Evolutionary conservation across 2,888 invertebrate genomes (phyloP), one percentile per base, ranked within the genome.

Genomic region (Pyrrhia umbra): DNA sequence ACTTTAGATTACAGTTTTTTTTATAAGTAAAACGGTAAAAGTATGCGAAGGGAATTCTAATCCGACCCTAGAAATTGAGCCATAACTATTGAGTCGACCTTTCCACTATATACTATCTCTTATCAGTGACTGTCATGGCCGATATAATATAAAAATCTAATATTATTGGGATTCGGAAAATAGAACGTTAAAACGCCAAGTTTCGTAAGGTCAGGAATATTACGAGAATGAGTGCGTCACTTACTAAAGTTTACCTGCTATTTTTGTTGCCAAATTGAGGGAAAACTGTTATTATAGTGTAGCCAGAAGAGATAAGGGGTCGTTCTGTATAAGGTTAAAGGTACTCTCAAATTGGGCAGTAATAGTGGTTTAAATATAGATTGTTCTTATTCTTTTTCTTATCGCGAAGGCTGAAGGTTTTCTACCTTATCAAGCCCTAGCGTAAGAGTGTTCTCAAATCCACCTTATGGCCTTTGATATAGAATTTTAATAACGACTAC

Each of bases 41-140:
- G 27, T 45, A 37, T 60, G 45, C 30, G 34, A 43, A 34, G 1
- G 23, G 39, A 57, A 27, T 57, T 13, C 40, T 49, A 56, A 56
- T 55, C 71, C 15, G 8, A 42, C 46, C 57, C 37, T 20, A 15
- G 20, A 58, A 73, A 73, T 55, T 50, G 50, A 25, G 2, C 15
- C 25, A 55, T 73, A 73, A 25, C 60, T 50, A 69, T 75, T 47
- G 23, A 75, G 30, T 59, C 40, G 23, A 43, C 37, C 42, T 23
- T 39, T 21, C 13, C 51, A 51, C 40, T 6, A 13, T 16, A 13
- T 39, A 25, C 39, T 64, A 58, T 27, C 49, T 43, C 13, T 46
- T 75, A 61, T 56, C 54, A 15, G 25, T 30, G 27, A 68, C 20
- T 52, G 70, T 51, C 46, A 27, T 40, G 9, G 39, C 13, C 61